phyloP scores from a whole-genome alignment of 2,113 vertebrate genomes.

The Procavia capensis region DNA sequence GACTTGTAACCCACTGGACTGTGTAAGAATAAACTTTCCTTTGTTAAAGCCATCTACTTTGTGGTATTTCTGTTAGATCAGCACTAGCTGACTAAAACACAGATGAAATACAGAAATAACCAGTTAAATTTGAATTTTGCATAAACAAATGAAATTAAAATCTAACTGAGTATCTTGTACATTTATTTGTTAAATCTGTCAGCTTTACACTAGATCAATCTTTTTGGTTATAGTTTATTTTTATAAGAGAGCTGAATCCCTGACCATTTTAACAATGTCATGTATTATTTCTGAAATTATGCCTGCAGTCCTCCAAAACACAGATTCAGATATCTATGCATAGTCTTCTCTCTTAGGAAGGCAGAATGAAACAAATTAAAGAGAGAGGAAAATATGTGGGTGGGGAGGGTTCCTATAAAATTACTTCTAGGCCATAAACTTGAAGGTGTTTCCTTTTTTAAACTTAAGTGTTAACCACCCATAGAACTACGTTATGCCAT shows the following conservation, averaged over 20 bases:
- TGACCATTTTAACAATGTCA: neutral
- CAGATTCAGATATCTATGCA: neutral
- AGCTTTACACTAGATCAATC: neutral
- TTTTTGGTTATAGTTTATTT: neutral
- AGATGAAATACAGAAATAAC: neutral
- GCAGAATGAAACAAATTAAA: neutral
- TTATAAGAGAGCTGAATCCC: neutral
- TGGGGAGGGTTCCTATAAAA: neutral
- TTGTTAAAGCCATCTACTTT: too few species aligned
- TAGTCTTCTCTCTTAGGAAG: neutral
- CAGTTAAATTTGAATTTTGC: neutral
- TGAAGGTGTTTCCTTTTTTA: neutral
- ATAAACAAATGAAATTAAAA: neutral
- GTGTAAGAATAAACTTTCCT: too few species aligned
- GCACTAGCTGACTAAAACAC: too few species aligned
- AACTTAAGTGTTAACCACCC: neutral
- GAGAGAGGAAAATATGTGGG: neutral
- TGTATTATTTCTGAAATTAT: neutral
- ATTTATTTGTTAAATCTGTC: neutral
- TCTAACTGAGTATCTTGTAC: neutral
- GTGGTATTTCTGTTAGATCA: too few species aligned
- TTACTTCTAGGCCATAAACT: neutral
- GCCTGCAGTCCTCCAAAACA: neutral
- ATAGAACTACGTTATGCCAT: neutral
- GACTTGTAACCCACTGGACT: too few species aligned